Evolutionary conservation across 1,140 invertebrate species (phyloP).

Genomic region (Diorhabda carinulata): DNA sequence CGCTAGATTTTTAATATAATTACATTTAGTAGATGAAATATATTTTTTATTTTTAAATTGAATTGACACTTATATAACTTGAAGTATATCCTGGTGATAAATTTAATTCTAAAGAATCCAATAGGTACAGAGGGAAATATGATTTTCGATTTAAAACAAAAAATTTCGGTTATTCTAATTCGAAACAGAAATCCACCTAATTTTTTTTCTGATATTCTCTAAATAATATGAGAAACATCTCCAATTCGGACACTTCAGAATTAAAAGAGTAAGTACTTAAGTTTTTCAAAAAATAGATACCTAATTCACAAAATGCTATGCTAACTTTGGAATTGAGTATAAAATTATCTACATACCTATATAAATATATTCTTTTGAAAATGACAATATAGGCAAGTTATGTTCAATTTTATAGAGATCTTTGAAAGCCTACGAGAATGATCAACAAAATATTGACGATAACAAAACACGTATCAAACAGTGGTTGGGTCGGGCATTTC

Average conservation of each 20-base stretch:
- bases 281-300: conserved; percentile 3
- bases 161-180: too few relatives aligned
- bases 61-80: conserved; percentile 37
- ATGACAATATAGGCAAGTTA: conserved; percentile 41
- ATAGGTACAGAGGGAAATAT: not conserved
- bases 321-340: conserved; percentile 23
- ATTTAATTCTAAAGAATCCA: not conserved
- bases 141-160: too few relatives aligned
- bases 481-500: conserved; percentile 12
- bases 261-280: not conserved
- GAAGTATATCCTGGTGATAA: conserved; percentile 17
- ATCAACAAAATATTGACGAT: conserved; percentile 21
- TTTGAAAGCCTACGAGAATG: conserved; percentile 45
- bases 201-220: too few relatives aligned
- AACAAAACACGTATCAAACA: conserved; percentile 4
- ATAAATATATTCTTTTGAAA: conserved; percentile 32
- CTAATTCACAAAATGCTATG: not conserved
- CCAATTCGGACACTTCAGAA: too few relatives aligned
- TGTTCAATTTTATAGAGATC: conserved; percentile 44
- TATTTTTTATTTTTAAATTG: conserved; percentile 33
- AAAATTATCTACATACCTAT: conserved; percentile 44
- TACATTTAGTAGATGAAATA: conserved; percentile 25
- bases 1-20: conserved; percentile 19
- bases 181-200: too few relatives aligned
- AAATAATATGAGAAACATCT: too few relatives aligned